Conservation (phyloP, 2,888 invertebrate species). For the Tridacna crocea region DNA sequence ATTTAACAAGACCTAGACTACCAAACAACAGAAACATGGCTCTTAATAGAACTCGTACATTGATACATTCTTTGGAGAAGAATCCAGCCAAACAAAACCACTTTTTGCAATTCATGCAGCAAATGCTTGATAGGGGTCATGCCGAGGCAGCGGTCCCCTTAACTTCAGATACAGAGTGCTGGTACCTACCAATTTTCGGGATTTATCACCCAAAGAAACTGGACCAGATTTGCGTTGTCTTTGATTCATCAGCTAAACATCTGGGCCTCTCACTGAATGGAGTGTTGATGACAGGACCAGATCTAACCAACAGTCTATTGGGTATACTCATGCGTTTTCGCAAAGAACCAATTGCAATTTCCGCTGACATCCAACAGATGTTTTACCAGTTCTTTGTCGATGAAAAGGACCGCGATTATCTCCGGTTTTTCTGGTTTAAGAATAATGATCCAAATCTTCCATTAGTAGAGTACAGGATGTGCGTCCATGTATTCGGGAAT, state of each 20-base stretch:
- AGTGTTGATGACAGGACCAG: constrained; percentile 46
- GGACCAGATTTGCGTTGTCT: constrained; percentile 44
- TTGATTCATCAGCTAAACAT: constrained; percentile 52
- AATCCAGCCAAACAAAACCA: constrained; percentile 29
- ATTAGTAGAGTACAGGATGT: constrained; percentile 47
- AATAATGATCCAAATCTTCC: constrained; percentile 35
- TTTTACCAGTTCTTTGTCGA: constrained; percentile 46
- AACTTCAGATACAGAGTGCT: constrained; percentile 30
- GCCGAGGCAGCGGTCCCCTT: constrained; percentile 51
- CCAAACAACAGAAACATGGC: constrained; percentile 32
- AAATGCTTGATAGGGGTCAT: constrained; percentile 18
- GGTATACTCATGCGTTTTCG: constrained; percentile 53
- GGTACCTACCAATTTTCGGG: no score
- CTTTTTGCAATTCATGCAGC: constrained; percentile 39
- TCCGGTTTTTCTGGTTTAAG: constrained; percentile 52
- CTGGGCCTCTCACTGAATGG: constrained; percentile 37
- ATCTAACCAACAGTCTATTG: constrained; percentile 51
- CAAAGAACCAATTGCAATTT: constrained; percentile 34
- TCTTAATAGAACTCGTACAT: neutral
- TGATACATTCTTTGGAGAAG: constrained; percentile 7
- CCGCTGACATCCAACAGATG: constrained; percentile 57
- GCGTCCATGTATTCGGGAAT: constrained; percentile 27
- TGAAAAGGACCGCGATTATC: constrained; percentile 32
- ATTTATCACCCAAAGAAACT: constrained; percentile 25
- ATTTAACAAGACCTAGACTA: constrained; percentile 7